Evolutionary conservation across 2,113 vertebrate genomes (phyloP).

Genomic region (Macquaria ambigua): DNA sequence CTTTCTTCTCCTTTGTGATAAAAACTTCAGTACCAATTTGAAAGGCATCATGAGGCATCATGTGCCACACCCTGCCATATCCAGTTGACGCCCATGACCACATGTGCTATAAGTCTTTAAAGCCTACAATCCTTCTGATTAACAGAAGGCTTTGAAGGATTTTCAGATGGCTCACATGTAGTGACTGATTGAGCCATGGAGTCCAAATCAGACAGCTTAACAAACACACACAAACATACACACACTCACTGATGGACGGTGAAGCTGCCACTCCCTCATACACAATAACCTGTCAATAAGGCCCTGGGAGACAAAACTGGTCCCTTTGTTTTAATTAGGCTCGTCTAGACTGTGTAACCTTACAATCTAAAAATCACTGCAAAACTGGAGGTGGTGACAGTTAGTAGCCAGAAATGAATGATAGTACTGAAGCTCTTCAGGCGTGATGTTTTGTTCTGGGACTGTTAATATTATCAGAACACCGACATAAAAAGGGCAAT

Average conservation of each 20-base stretch:
- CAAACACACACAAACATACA: rapidly evolving
- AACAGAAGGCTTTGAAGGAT: constrained; percentile 3
- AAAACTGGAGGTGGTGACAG: neutral
- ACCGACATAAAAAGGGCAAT: constrained; percentile 25
- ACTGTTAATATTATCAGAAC: constrained; percentile 3
- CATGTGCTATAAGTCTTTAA: constrained; percentile 22
- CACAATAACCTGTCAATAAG: constrained; percentile 42
- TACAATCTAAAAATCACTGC: neutral
- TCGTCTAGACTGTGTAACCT: neutral
- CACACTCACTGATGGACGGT: neutral
- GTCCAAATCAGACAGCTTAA: constrained; percentile 20
- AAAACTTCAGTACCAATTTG: neutral
- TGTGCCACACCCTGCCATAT: constrained; percentile 55
- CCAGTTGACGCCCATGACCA: constrained; percentile 23
- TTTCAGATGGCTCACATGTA: neutral
- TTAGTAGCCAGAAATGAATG: neutral
- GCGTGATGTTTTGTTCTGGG: constrained; percentile 5
- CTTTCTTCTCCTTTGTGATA: neutral
- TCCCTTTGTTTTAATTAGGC: constrained; percentile 5
- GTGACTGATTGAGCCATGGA: neutral
- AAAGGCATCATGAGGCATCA: neutral
- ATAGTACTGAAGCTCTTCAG: neutral
- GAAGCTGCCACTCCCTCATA: constrained; percentile 60
- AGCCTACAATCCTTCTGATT: constrained; percentile 24
- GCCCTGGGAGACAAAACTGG: neutral